Conservation (phyloP, 2,113 vertebrate species). For the Eonycteris spelaea region DNA sequence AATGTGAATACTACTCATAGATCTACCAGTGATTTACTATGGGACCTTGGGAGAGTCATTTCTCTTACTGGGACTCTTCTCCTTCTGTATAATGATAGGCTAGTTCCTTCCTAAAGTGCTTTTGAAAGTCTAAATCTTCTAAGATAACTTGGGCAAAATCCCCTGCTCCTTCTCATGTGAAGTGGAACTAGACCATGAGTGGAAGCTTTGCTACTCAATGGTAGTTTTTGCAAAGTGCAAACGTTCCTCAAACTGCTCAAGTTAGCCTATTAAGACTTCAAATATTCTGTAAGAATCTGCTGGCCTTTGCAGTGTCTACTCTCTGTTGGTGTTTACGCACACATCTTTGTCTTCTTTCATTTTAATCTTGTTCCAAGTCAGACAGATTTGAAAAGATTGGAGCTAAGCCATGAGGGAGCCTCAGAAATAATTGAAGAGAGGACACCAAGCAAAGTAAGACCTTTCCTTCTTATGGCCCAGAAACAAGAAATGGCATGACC, state of each 20-base stretch:
- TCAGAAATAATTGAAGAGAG: conserved; percentile 19
- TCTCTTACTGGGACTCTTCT: neutral
- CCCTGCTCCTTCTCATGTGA: neutral
- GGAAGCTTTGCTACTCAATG: neutral
- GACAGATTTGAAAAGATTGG: neutral
- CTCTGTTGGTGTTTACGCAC: neutral
- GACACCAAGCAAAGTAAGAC: neutral
- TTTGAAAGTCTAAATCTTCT: neutral
- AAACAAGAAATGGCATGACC: neutral
- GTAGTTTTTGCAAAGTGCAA: neutral
- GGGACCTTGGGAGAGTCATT: neutral
- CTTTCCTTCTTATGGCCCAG: neutral
- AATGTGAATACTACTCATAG: neutral
- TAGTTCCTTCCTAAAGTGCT: neutral
- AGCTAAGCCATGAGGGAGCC: neutral
- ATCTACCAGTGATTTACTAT: neutral
- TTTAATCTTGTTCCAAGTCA: neutral
- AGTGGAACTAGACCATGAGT: neutral
- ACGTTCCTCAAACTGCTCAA: neutral
- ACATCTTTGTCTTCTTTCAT: neutral
- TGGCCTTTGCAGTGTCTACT: neutral
- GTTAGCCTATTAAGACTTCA: neutral
- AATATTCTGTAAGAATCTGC: neutral
- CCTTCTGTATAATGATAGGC: neutral
- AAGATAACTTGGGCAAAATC: neutral